These are phyloP conservation scores for Lepidotrigona ventralis DNA, from an alignment of 1,140 invertebrate species.

Conservation along the genomic window DNA sequence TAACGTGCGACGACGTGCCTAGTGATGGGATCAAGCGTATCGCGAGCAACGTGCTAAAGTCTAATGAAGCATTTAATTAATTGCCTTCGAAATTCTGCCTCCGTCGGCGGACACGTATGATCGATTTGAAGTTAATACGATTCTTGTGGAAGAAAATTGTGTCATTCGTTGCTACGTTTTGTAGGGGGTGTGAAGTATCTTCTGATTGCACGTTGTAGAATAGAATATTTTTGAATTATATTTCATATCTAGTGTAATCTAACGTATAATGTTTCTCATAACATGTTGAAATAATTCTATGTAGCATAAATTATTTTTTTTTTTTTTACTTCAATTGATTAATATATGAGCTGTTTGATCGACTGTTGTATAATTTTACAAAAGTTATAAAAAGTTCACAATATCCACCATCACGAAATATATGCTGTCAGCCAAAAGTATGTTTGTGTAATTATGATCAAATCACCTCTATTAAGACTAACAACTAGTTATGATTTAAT, in stretches of 20 bases:
- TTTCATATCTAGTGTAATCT: neutral
- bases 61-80: neutral
- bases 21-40: slow-evolving; percentile 40
- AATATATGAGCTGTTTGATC: neutral
- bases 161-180: neutral
- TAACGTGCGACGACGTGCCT: slow-evolving; percentile 60
- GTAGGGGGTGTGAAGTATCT: neutral
- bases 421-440: too few species aligned
- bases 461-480: neutral
- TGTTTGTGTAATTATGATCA: neutral
- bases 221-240: neutral
- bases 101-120: neutral
- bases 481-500: neutral
- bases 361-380: neutral
- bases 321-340: neutral
- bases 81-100: neutral
- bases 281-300: too few species aligned
- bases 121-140: neutral
- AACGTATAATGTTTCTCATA: neutral
- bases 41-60: neutral
- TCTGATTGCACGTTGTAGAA: neutral
- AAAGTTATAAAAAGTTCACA: neutral
- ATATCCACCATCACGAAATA: neutral
- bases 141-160: neutral
- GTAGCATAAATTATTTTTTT: too few species aligned